Percentiles rank a stretch among this genome's conserved stretches.
Evolutionary conservation across 2,888 invertebrate species (phyloP).

Genomic region (Drosophila differens): DNA sequence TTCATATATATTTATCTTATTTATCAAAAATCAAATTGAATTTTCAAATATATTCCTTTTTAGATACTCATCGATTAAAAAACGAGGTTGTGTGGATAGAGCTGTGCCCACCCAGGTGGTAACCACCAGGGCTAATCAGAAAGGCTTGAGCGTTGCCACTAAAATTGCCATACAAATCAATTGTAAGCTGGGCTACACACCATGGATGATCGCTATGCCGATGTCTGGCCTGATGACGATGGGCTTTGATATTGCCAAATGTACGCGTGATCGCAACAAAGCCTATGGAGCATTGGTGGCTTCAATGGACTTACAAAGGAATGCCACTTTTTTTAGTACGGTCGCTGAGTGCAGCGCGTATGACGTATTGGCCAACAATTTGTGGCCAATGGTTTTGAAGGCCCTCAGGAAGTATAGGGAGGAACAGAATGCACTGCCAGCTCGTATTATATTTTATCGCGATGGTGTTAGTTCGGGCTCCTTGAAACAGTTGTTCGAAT

Average conservation of each 20-base stretch:
- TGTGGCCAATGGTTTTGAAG: conserved; percentile 88
- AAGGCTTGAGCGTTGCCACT: conserved; percentile 91
- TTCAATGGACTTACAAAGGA: conserved; percentile 87
- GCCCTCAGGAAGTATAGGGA: conserved; percentile 81
- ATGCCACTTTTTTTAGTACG: conserved; percentile 90
- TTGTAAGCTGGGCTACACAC: conserved; percentile 96
- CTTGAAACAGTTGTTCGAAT: conserved; percentile 90
- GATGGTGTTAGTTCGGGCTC: conserved; percentile 98
- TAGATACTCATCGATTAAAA: conserved; percentile 94
- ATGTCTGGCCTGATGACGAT: conserved; percentile 90
- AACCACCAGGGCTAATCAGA: conserved; percentile 60
- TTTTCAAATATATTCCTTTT: neutral
- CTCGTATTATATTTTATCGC: conserved; percentile 92
- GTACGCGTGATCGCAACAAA: conserved; percentile 89
- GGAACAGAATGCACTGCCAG: conserved; percentile 87
- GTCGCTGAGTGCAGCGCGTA: conserved; percentile 90
- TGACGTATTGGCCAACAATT: conserved; percentile 91
- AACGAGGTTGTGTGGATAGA: conserved; percentile 91
- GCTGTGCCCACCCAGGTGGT: conserved; percentile 90
- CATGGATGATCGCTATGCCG: conserved; percentile 93
- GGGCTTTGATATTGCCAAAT: conserved; percentile 96
- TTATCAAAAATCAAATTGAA: neutral
- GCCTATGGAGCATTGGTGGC: conserved; percentile 93
- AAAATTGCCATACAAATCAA: conserved; percentile 97
- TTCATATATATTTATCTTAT: conserved; percentile 49